Conservation (phyloP, 2,113 vertebrate genomes). For the Sinocyclocheilus grahami region DNA sequence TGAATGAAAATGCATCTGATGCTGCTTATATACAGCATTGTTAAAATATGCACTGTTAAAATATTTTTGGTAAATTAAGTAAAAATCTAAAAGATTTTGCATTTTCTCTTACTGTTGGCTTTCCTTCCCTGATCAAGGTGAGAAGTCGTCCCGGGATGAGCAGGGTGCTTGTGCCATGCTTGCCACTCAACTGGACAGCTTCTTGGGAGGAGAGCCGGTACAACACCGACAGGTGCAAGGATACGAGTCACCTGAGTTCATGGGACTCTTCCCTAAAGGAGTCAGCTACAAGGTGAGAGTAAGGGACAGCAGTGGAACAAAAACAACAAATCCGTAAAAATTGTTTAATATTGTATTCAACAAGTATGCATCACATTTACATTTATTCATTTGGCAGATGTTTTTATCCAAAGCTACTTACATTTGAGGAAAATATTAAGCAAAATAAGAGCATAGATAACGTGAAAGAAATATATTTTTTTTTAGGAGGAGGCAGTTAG, state of each 20-base stretch:
- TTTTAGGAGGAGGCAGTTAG: too few relatives aligned
- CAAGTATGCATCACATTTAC: not conserved
- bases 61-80: not conserved
- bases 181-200: slow-evolving; percentile 86
- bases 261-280: slow-evolving; percentile 87
- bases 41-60: not conserved
- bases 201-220: slow-evolving; percentile 80
- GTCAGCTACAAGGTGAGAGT: slow-evolving; percentile 86
- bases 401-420: too few relatives aligned
- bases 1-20: not conserved
- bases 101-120: not conserved
- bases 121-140: slow-evolving; percentile 70
- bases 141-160: slow-evolving; percentile 86
- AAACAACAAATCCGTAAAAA: not conserved
- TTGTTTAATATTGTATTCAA: not conserved
- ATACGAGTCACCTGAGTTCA: slow-evolving; percentile 82
- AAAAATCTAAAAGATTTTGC: not conserved
- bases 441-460: too few relatives aligned
- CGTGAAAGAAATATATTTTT: too few relatives aligned
- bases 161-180: slow-evolving; percentile 86
- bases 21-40: not conserved
- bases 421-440: too few relatives aligned
- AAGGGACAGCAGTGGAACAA: not conserved
- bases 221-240: slow-evolving; percentile 87
- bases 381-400: too few relatives aligned